Base-by-base conservation (phyloP, 2,797 vertebrate species). In the Cossypha heuglini region DNA sequence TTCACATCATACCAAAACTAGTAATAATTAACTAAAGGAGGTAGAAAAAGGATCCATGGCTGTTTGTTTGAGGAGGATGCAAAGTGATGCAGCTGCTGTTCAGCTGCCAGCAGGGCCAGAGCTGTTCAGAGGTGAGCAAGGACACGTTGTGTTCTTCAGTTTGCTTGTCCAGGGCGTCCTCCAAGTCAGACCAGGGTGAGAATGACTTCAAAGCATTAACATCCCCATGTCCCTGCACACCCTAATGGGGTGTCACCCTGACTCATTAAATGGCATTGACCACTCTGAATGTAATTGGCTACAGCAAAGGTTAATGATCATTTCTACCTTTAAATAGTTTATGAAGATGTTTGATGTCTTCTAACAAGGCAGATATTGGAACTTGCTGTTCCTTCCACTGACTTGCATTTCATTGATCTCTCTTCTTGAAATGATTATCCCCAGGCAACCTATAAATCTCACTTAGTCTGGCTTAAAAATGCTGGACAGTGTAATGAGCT, bases 251-350 rank as follows among this genome's bases (percentile, higher is more conserved):
- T 69, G 62, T 75, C 92, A 69, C 83, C 38, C 52, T 57, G 48
- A 25, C 67, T 92, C 15, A 6, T 26, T 59, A 75, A 94, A 83
- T 68, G 58, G 40, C 86, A 84, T 37, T 58, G 73, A 66, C 96
- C 14, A 7, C 57, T 67, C 75, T 6, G 21, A 74, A 40, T 46
- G 40, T 43, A 91, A 95, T 42, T 86, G 9, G 91, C 89, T 91
- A 26, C 87, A 77, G 84, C 78, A 90, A 94, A 96, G 94, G 94
- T 95, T 96, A 96, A 96, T 84, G 92, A 88, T 55, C 11, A 93
- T 94, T 93, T 75, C 91, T 94, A 57, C 85, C 49, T 88, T 88
- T 94, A 94, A 97, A 93, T 95, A 91, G 43, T 91, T 95, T 79
- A 95, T 91, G 66, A 95, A 95, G 96, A 28, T 75, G 20, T 77